phyloP scores from a whole-genome alignment of 2,888 invertebrate genomes.

The Oligia fasciuncula region DNA sequence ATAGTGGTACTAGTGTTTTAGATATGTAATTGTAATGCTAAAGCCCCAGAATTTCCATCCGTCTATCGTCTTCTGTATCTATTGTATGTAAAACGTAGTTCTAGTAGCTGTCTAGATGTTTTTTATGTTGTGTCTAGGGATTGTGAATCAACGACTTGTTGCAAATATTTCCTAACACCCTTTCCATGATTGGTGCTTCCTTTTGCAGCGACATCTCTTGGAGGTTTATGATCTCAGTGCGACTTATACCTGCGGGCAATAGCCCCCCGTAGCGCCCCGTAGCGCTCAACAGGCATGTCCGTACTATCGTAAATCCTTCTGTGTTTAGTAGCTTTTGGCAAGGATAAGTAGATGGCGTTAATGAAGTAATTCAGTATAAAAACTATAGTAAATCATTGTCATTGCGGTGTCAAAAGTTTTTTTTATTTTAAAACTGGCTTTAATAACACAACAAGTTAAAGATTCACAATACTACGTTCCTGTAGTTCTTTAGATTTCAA shows the following conservation, averaged over 20 bases:
- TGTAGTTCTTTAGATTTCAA: constrained; percentile 68
- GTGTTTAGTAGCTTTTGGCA: neutral
- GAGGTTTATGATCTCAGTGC: neutral
- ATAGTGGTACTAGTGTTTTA: constrained; percentile 71
- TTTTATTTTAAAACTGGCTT: neutral
- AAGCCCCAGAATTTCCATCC: constrained; percentile 91
- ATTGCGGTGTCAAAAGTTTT: neutral
- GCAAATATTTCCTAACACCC: neutral
- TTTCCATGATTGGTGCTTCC: neutral
- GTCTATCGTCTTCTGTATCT: constrained; percentile 89
- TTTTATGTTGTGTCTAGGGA: constrained; percentile 70
- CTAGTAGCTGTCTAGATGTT: constrained; percentile 83
- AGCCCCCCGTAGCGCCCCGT: too few relatives aligned
- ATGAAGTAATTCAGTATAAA: neutral
- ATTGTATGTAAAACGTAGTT: constrained; percentile 86
- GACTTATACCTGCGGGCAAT: too few relatives aligned
- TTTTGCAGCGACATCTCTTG: constrained; percentile 45
- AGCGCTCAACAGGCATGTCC: neutral
- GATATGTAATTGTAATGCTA: constrained; percentile 85
- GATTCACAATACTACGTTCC: constrained; percentile 65
- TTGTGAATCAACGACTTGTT: constrained; percentile 69
- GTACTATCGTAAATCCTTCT: neutral
- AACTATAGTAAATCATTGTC: neutral
- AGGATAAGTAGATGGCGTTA: constrained; percentile 40
- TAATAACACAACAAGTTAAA: constrained; percentile 41